Base-by-base conservation (phyloP, 2,888 invertebrate genomes). In the Lasioglossum morio region DNA sequence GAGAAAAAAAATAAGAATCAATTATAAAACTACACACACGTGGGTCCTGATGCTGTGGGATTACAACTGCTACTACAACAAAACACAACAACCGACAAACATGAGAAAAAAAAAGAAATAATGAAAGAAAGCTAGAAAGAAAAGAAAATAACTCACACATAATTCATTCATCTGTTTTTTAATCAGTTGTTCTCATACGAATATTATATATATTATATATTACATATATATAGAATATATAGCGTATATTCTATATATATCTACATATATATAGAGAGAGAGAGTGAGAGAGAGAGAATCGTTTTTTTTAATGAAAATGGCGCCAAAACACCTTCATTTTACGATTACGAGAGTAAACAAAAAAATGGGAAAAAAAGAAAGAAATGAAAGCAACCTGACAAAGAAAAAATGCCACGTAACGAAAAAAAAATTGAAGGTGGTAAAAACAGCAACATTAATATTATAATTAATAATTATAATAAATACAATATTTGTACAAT, bases 401-500 rank as follows among this genome's bases (percentile, higher is more conserved):
- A 92, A 91, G 87, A 93, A 57, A 88, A 89, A 88, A 89, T 90
- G 84, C 90, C 91, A 92, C 93, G 88, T 86, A 90, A 90, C 30
- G 63, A 92, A 92, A 93, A 91, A 91, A 94, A 91, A 46, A 94
- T 91, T 93, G 92, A 94, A 92, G 92, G 93, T 94, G 94, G 93
- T 94, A 92, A 93, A 94, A 94, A 94, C 94, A 94, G 93, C 93
- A 94, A 94, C 93, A 94, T 94, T 94, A 94, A 94, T 94, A 94
- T 94, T 94, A 95, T 94, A 94, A 95, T 94, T 95, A 94, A 94
- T 94, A 94, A 94, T 95, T 94, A 94, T 94, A 94, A 95, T 95
- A 94, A 95, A 95, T 94, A 94, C 94, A 94, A 94, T 94, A 94
- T 95, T 95, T 95, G 95, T 95, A 95, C 95, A 95, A 95, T 95